Evolutionary conservation across 2,113 vertebrate genomes (phyloP).

Genomic region (Leiothrix lutea): DNA sequence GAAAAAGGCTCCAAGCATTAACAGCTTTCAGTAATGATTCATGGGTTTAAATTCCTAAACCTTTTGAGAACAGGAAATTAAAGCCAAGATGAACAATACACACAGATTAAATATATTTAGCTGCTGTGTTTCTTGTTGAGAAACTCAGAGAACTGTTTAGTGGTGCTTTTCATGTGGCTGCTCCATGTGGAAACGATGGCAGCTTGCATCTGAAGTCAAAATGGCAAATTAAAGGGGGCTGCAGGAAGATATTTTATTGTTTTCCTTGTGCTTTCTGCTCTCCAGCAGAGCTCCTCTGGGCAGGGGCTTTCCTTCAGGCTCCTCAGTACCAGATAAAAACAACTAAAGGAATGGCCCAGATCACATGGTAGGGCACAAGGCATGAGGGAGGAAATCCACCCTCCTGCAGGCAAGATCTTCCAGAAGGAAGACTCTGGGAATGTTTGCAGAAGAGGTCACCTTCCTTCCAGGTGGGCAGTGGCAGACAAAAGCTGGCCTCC

Average conservation of each 20-base stretch:
- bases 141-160: constrained; percentile 8
- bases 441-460: not conserved
- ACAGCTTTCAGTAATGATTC: constrained; percentile 55
- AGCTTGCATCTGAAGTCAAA: not conserved
- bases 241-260: constrained; percentile 10
- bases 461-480: not conserved
- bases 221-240: not conserved
- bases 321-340: not conserved
- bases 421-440: not conserved
- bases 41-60: constrained; percentile 61
- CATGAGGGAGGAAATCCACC: not conserved
- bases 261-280: constrained; percentile 10
- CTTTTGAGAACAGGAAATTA: constrained; percentile 65
- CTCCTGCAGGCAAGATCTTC: not conserved
- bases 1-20: constrained; percentile 47
- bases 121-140: constrained; percentile 41
- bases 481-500: not conserved
- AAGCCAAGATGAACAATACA: constrained; percentile 67
- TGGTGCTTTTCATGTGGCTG: constrained; percentile 56
- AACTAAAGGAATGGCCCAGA: not conserved
- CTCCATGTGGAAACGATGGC: constrained; percentile 11
- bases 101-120: constrained; percentile 63
- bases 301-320: not conserved
- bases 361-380: not conserved
- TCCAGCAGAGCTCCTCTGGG: not conserved